Conservation (phyloP, 2,113 vertebrate genomes). For the Takifugu bimaculatus region DNA sequence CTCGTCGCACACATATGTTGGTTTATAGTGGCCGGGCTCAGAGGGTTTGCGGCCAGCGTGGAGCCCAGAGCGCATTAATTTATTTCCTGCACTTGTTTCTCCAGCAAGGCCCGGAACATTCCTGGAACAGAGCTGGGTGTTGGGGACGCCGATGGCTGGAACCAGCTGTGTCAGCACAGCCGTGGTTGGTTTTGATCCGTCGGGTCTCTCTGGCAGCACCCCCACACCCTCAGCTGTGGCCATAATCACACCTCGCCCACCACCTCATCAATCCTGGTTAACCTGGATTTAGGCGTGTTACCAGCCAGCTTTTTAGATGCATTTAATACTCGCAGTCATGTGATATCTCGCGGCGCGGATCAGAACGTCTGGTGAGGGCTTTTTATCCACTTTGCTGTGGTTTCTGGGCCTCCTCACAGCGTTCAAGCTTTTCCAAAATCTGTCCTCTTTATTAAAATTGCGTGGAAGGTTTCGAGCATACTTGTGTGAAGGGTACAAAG, state of each 20-base stretch:
- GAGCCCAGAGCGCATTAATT: conserved; percentile 81
- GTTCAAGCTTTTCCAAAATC: conserved; percentile 27
- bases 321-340: conserved; percentile 34
- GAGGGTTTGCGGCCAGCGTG: conserved; percentile 69
- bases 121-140: conserved; percentile 52
- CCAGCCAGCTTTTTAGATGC: conserved; percentile 18
- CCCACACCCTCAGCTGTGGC: conserved; percentile 17
- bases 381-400: conserved; percentile 47
- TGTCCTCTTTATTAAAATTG: conserved; percentile 19
- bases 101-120: conserved; percentile 75
- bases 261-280: conserved; percentile 49
- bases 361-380: conserved; percentile 27
- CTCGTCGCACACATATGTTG: conserved; percentile 75
- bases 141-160: conserved; percentile 55
- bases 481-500: conserved; percentile 21
- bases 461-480: conserved; percentile 26
- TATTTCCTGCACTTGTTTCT: conserved; percentile 95
- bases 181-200: conserved; percentile 41
- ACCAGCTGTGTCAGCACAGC: conserved; percentile 87
- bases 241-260: conserved; percentile 23
- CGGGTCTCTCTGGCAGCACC: conserved; percentile 35
- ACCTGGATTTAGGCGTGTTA: conserved; percentile 15
- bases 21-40: conserved; percentile 55
- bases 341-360: conserved; percentile 32
- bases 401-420: conserved; percentile 4